Percentiles rank a stretch among this genome's conserved stretches.
Conservation (phyloP, 2,797 vertebrate genomes). For the Leptodactylus fallax region DNA sequence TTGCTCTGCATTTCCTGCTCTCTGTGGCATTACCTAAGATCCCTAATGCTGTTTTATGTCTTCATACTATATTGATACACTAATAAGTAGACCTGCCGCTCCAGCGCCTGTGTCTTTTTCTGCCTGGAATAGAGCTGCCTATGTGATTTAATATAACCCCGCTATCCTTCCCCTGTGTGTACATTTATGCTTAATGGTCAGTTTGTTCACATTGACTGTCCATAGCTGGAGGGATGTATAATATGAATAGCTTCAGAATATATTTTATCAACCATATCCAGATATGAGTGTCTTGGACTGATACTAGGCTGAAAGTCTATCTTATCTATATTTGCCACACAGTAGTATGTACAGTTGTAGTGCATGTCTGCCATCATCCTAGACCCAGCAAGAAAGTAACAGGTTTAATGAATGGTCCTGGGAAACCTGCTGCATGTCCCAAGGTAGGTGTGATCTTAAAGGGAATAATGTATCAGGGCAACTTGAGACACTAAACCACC, state of each 20-base stretch:
- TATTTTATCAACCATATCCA: neutral
- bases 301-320: neutral
- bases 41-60: slow-evolving; percentile 56
- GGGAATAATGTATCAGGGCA: too few relatives aligned
- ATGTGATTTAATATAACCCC: slow-evolving; percentile 20
- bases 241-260: neutral
- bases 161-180: neutral
- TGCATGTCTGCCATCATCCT: too few relatives aligned
- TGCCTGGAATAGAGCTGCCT: neutral
- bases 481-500: too few relatives aligned
- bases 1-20: slow-evolving; percentile 52
- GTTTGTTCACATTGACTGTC: neutral
- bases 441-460: too few relatives aligned
- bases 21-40: slow-evolving; percentile 54
- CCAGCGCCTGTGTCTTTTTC: neutral
- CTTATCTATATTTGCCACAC: neutral
- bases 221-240: too few relatives aligned
- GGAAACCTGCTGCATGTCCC: too few relatives aligned
- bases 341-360: neutral
- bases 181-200: slow-evolving; percentile 4
- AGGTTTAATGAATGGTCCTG: too few relatives aligned
- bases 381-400: too few relatives aligned
- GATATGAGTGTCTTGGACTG: neutral
- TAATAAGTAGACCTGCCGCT: slow-evolving; percentile 39
- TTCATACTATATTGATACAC: slow-evolving; percentile 45